Evolutionary conservation across 2,113 vertebrate genomes (phyloP).

Genomic region (Perca fluviatilis): DNA sequence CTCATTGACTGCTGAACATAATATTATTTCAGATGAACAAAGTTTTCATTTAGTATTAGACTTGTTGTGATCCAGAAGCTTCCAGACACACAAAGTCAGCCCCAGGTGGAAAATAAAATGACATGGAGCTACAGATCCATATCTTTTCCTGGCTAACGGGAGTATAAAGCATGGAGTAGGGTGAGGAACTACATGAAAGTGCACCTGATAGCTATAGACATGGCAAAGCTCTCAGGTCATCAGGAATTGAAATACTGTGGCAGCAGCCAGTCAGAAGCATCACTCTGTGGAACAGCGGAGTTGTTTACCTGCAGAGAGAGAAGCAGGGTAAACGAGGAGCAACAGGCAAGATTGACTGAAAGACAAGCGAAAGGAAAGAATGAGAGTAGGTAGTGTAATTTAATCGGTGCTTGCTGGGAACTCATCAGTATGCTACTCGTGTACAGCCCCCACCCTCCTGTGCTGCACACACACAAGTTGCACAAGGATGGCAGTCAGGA

Average conservation of each 20-base stretch:
- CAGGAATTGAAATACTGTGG: constrained; percentile 37
- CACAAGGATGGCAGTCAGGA: constrained; percentile 21
- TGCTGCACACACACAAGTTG: constrained; percentile 28
- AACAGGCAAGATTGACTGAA: constrained; percentile 39
- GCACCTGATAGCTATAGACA: constrained; percentile 19
- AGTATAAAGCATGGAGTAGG: not conserved
- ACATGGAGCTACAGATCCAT: not conserved
- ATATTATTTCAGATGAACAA: not conserved
- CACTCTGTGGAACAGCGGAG: constrained; percentile 19
- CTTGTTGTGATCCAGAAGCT: not conserved
- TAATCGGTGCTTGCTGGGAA: constrained; percentile 58
- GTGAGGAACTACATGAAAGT: not conserved
- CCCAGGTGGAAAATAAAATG: not conserved
- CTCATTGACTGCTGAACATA: not conserved
- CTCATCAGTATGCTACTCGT: constrained; percentile 58
- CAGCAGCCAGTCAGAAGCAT: constrained; percentile 8
- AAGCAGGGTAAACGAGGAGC: constrained; percentile 8
- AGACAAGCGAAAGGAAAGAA: constrained; percentile 37
- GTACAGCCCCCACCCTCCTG: not conserved
- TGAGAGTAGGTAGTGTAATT: constrained; percentile 58
- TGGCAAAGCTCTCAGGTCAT: constrained; percentile 22
- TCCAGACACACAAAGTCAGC: too few species aligned
- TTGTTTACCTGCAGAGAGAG: constrained; percentile 51
- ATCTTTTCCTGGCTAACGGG: not conserved
- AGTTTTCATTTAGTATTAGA: constrained; percentile 2